Conservation (phyloP, 1,140 invertebrate genomes). For the Pseudomyrmex flavicornis region DNA sequence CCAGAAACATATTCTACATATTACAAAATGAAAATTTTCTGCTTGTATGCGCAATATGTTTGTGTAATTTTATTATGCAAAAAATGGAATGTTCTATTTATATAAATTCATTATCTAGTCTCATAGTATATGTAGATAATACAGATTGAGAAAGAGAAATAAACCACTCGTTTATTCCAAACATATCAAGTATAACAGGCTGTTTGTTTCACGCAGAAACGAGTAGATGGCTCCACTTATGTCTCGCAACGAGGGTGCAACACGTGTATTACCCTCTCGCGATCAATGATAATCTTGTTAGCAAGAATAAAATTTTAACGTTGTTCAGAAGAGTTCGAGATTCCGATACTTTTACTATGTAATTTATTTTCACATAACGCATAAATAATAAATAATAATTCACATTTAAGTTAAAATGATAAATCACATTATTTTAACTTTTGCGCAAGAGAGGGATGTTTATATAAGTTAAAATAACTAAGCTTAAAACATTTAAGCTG, state of each 20-base stretch:
- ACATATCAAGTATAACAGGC: slow-evolving; percentile 21
- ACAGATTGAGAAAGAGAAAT: slow-evolving; percentile 40
- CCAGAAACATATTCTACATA: not conserved
- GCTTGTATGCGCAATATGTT: not conserved
- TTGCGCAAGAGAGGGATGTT: too few species aligned
- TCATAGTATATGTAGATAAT: slow-evolving; percentile 42
- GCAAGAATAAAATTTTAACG: not conserved
- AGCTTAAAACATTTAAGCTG: too few species aligned
- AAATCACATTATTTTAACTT: too few species aligned
- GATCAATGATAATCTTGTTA: slow-evolving; percentile 1
- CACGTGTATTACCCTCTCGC: slow-evolving; percentile 26
- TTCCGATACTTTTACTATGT: not conserved
- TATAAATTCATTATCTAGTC: too few species aligned
- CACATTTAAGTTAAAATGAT: too few species aligned
- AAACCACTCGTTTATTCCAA: slow-evolving; percentile 53
- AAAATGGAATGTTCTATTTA: not conserved
- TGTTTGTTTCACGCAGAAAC: slow-evolving; percentile 38
- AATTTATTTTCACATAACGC: not conserved
- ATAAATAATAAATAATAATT: too few species aligned
- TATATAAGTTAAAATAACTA: too few species aligned
- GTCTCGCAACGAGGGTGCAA: slow-evolving; percentile 23
- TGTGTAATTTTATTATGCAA: not conserved
- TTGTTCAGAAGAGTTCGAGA: not conserved
- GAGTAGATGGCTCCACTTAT: slow-evolving; percentile 71
- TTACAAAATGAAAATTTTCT: slow-evolving; percentile 3